phyloP scores from a whole-genome alignment of 2,888 invertebrate genomes.

The Saturnia pavonia region DNA sequence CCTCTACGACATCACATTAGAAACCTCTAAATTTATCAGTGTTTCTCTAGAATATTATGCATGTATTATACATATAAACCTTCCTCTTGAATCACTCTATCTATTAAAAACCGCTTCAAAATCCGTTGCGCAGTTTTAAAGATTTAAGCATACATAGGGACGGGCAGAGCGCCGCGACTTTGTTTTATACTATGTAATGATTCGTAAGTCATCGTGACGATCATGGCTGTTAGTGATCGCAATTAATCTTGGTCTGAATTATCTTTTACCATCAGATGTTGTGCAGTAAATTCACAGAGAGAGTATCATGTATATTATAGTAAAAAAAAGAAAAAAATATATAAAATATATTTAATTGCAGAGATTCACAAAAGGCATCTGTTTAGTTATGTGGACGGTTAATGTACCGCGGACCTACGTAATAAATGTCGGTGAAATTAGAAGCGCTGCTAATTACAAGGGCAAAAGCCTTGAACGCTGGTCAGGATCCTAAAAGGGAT shows the following conservation, averaged over 20 bases:
- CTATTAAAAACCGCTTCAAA: no score
- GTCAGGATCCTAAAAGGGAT: conserved; percentile 55
- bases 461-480: conserved; percentile 57
- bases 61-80: no score
- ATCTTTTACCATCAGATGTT: not conserved
- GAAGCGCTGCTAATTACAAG: conserved; percentile 66
- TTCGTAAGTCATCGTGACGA: no score
- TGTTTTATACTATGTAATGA: no score
- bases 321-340: not conserved
- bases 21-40: no score
- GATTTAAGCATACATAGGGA: no score
- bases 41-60: no score
- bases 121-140: no score
- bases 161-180: no score
- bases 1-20: no score
- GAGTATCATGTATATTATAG: not conserved
- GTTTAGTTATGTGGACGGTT: not conserved
- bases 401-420: conserved; percentile 5
- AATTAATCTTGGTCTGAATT: not conserved
- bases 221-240: not conserved
- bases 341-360: not conserved
- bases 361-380: not conserved
- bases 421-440: conserved; percentile 39
- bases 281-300: not conserved
- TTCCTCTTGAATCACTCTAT: no score